Conservation (phyloP, 92 coral and sea anemone genomes). For the Hydrozoanthus gracilis region DNA sequence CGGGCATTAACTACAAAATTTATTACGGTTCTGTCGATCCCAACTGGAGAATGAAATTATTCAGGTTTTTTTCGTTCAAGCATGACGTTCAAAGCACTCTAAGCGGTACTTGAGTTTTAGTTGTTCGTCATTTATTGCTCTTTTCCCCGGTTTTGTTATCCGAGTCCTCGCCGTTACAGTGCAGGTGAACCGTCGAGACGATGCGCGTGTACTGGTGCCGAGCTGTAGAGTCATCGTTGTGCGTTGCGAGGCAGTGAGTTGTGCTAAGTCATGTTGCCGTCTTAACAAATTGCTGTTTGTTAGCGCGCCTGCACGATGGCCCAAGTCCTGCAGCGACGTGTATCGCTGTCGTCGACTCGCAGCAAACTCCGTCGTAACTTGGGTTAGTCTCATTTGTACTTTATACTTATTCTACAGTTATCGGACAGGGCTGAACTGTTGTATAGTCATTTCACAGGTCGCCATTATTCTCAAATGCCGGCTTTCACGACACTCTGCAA, state of each 20-base stretch:
- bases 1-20: neutral
- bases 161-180: neutral
- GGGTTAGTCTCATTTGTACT: slow-evolving; percentile 36
- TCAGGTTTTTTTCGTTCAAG: slow-evolving; percentile 25
- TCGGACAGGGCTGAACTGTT: slow-evolving; percentile 9
- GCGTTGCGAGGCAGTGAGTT: slow-evolving; percentile 27
- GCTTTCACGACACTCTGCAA: slow-evolving; percentile 41
- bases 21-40: slow-evolving; percentile 8
- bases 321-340: slow-evolving; percentile 50
- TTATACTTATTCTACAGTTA: slow-evolving; percentile 1
- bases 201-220: slow-evolving; percentile 43
- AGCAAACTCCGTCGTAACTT: slow-evolving; percentile 47
- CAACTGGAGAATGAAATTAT: slow-evolving; percentile 35
- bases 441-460: slow-evolving; percentile 8
- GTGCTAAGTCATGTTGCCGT: slow-evolving; percentile 44
- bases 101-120: slow-evolving; percentile 26
- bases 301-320: slow-evolving; percentile 42
- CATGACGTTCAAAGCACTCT: slow-evolving; percentile 38
- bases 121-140: neutral
- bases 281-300: slow-evolving; percentile 48
- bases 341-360: slow-evolving; percentile 47
- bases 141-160: slow-evolving; percentile 11
- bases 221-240: slow-evolving; percentile 29
- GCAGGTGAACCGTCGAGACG: slow-evolving; percentile 15
- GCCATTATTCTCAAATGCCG: slow-evolving; percentile 36